Evolutionary conservation across 1,140 invertebrate species (phyloP), one percentile per base, ranked within the genome.

Genomic region (Nephila pilipes): DNA sequence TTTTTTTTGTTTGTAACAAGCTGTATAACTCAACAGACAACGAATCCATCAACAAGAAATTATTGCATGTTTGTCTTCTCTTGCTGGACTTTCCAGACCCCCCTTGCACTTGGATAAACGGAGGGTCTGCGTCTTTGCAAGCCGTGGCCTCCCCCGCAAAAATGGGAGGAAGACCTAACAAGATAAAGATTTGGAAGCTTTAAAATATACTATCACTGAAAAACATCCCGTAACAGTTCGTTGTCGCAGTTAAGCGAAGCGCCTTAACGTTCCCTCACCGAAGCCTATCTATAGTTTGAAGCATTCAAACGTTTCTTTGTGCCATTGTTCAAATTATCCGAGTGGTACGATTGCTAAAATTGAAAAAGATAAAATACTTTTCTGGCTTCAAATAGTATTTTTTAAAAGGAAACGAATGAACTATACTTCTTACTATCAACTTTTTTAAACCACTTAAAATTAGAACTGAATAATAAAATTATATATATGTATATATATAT

Each of bases 11-110:
- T 92, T 38, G 29, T 89, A 85, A 92, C 90, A 92, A 92, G 91
- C 91, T 93, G 87, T 25, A n/a, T 58, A 93, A 93, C 91, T 93
- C 85, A 93, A 93, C 91, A 92, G 58, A 63, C 80, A 91, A 91
- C 83, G 54, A 60, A 87, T 93, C 75, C 18, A 46, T 87, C 85
- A 93, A 93, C 91, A 93, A 93, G 63, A 91, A 92, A 85, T 58
- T 90, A 90, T 79, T 90, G 58, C 58, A 83, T 55, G 20, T 57
- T 57, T 79, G 38, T n/a, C 54, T 46, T 38, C 22, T 57, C 54
- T 83, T 83, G 81, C 81, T 54, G 38, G 81, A 54, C 46, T n/a
- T 8, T 83, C 22, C 38, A 83, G 81, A n/a, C 81, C 81, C 38
- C 10, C 29, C 36, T 55, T 57, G 46, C 29, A 69, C 18, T 32